These are phyloP conservation scores for Coremacera marginata DNA, from an alignment of 2,888 invertebrate species.

Conservation along the genomic window DNA sequence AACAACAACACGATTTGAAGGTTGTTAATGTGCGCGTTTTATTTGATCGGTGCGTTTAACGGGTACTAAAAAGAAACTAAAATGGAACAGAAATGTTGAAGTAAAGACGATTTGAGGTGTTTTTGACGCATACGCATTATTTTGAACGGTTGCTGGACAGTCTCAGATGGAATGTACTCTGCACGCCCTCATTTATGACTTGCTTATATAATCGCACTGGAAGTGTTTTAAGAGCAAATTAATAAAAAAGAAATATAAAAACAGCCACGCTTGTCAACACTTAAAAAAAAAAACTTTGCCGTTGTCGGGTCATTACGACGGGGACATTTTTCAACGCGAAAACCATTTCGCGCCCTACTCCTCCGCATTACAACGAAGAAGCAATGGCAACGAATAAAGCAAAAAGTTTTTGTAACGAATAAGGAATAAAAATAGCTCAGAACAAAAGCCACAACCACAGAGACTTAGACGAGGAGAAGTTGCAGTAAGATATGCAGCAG, in stretches of 20 bases:
- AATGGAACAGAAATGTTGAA: background rate
- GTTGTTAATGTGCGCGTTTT: background rate
- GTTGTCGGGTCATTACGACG: background rate
- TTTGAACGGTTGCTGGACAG: background rate
- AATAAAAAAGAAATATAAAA: background rate
- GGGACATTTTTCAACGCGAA: background rate
- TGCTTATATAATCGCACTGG: conserved; percentile 4
- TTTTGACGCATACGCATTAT: background rate
- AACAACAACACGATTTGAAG: background rate
- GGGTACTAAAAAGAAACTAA: too few species aligned
- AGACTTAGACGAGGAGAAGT: background rate
- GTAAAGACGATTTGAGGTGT: background rate
- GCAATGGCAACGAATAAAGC: conserved; percentile 16
- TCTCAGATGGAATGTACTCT: background rate
- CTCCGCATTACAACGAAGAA: background rate
- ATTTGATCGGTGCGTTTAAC: background rate
- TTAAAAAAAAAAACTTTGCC: too few species aligned
- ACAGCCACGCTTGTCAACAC: too few species aligned
- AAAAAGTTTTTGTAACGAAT: conserved; percentile 2
- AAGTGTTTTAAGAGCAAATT: background rate
- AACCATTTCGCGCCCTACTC: background rate
- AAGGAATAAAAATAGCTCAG: background rate
- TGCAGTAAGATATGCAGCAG: background rate
- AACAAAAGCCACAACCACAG: background rate
- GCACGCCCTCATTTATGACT: background rate